Conservation (phyloP, 2,888 invertebrate genomes). For the Nyleta sp. region DNA sequence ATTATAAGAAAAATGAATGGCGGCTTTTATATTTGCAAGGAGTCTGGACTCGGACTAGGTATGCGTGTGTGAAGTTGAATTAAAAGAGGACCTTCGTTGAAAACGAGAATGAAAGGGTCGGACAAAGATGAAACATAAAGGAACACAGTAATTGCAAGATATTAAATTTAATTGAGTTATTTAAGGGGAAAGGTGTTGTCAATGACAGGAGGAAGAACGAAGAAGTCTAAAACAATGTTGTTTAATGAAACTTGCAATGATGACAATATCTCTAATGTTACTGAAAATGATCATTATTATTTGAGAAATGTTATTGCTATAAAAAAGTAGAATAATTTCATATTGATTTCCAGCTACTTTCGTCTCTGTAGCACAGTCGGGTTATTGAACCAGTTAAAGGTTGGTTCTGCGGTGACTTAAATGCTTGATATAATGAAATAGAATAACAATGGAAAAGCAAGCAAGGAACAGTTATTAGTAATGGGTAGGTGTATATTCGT, state of each 20-base stretch:
- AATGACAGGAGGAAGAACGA: no score
- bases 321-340: constrained; percentile 55
- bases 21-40: constrained; percentile 27
- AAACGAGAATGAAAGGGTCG: constrained; percentile 1
- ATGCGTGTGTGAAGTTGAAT: constrained; percentile 18
- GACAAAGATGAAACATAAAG: constrained; percentile 5
- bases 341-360: constrained; percentile 62
- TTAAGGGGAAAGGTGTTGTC: no score
- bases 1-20: constrained; percentile 29
- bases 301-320: not conserved
- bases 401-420: constrained; percentile 62
- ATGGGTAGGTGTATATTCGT: not conserved
- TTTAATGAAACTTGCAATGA: no score
- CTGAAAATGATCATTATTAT: no score
- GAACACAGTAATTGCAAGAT: not conserved
- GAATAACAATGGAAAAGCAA: constrained; percentile 50
- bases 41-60: not conserved
- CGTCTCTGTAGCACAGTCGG: constrained; percentile 41
- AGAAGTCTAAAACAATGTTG: no score
- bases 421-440: constrained; percentile 62
- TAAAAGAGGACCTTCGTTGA: constrained; percentile 19
- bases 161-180: no score
- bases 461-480: constrained; percentile 32
- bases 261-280: no score
- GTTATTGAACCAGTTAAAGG: constrained; percentile 61